Conservation (phyloP, 2,797 vertebrate genomes). For the Sparus aurata region DNA sequence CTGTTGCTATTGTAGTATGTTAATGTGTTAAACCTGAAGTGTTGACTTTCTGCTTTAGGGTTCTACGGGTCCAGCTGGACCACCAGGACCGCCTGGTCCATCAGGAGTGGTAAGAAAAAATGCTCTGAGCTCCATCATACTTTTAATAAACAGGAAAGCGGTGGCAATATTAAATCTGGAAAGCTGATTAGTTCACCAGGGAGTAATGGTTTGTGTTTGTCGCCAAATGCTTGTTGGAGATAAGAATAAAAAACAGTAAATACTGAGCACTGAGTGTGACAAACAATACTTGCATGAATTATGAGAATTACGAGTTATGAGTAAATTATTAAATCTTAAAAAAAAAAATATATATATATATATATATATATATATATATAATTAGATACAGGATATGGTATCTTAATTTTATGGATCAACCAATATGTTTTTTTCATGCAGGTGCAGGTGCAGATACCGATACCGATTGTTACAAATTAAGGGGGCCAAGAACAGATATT, state of each 20-base stretch:
- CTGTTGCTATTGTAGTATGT: not conserved
- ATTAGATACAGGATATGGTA: no score
- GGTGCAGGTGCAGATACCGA: no score
- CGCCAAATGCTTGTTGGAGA: not conserved
- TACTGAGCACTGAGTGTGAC: not conserved
- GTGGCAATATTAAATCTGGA: not conserved
- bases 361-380: no score
- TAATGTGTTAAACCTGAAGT: constrained; percentile 13
- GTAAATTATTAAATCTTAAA: not conserved
- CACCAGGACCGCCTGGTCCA: constrained; percentile 75
- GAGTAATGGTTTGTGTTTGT: constrained; percentile 2
- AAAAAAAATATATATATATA: no score
- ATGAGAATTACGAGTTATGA: constrained; percentile 13
- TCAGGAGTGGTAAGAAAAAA: constrained; percentile 74
- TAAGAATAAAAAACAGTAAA: not conserved
- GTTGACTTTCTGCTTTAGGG: constrained; percentile 66
- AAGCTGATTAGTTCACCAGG: not conserved
- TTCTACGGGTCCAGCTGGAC: constrained; percentile 73
- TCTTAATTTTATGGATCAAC: no score
- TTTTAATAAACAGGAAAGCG: not conserved
- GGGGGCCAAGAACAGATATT: no score
- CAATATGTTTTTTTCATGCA: no score
- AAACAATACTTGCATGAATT: constrained; percentile 8
- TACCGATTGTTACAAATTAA: no score
- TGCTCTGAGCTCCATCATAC: not conserved